Conservation (phyloP, 2,113 vertebrate genomes). For the Ciconia stormi region DNA sequence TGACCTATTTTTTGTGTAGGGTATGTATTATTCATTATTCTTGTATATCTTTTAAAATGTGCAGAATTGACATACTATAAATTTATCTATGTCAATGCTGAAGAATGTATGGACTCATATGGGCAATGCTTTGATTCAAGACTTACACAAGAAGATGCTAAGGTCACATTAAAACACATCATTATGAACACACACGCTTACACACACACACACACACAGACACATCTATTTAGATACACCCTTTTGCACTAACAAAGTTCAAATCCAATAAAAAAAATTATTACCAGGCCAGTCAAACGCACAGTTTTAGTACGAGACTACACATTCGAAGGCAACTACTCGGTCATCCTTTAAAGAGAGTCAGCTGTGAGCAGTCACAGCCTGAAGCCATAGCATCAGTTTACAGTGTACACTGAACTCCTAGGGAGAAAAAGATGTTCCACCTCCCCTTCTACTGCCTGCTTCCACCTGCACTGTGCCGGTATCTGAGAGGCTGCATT, state of each 20-base stretch:
- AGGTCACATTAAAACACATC: neutral
- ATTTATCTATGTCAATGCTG: neutral
- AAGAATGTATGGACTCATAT: neutral
- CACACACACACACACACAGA: neutral
- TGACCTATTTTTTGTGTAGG: neutral
- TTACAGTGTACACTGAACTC: accelerated
- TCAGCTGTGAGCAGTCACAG: neutral
- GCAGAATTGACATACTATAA: neutral
- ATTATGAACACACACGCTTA: neutral
- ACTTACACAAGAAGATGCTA: neutral
- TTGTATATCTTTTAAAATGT: neutral
- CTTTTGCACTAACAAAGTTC: neutral
- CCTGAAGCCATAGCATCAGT: neutral
- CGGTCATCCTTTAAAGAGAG: neutral
- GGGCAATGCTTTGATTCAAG: neutral
- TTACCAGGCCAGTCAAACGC: neutral
- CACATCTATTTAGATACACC: neutral
- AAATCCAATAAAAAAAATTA: neutral
- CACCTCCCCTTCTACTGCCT: neutral
- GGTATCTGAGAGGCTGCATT: accelerated
- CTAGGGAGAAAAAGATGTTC: neutral
- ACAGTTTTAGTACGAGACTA: neutral
- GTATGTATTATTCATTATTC: neutral
- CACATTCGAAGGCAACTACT: neutral
- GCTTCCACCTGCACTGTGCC: neutral